These are phyloP conservation scores for Anguilla marmorata DNA, from an alignment of 2,797 vertebrate species.

Conservation along the genomic window DNA sequence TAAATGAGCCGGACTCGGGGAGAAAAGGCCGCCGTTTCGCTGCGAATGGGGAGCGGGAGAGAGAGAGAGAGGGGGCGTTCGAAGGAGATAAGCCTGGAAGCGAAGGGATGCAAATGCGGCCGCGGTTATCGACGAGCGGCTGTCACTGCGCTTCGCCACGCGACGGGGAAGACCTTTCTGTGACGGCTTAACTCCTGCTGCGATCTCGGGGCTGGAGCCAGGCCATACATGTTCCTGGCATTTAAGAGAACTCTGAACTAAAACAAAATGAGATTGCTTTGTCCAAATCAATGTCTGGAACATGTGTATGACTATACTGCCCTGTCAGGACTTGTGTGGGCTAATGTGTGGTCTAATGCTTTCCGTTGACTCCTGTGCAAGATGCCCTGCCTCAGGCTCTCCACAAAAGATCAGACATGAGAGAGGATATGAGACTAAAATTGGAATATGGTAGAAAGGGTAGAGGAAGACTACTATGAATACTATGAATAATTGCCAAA, in stretches of 20 bases:
- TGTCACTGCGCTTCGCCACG: constrained; percentile 45
- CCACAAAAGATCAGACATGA: neutral
- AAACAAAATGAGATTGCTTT: constrained; percentile 40
- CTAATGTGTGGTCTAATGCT: too few species aligned
- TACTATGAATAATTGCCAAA: neutral
- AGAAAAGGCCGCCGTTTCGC: neutral
- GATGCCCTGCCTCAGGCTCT: neutral
- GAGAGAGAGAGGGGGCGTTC: neutral
- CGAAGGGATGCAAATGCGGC: constrained; percentile 52
- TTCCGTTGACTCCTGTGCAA: neutral
- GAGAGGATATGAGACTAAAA: neutral
- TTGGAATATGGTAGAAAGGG: too few species aligned
- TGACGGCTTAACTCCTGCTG: constrained; percentile 23
- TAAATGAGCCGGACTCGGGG: neutral
- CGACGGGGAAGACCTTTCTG: constrained; percentile 44
- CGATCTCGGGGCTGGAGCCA: constrained; percentile 34
- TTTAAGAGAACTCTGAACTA: constrained; percentile 63
- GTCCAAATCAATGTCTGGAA: constrained; percentile 36
- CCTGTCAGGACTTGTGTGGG: neutral
- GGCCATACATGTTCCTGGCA: constrained; percentile 49
- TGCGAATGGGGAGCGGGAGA: neutral
- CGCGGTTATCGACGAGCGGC: constrained; percentile 41
- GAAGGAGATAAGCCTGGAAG: constrained; percentile 33
- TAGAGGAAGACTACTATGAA: neutral
- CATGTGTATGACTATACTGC: neutral